A percentile compares a stretch with the other conserved stretches of the same genome.
Conservation (phyloP, 2,888 invertebrate species). For the Ceratothoa steindachneri region DNA sequence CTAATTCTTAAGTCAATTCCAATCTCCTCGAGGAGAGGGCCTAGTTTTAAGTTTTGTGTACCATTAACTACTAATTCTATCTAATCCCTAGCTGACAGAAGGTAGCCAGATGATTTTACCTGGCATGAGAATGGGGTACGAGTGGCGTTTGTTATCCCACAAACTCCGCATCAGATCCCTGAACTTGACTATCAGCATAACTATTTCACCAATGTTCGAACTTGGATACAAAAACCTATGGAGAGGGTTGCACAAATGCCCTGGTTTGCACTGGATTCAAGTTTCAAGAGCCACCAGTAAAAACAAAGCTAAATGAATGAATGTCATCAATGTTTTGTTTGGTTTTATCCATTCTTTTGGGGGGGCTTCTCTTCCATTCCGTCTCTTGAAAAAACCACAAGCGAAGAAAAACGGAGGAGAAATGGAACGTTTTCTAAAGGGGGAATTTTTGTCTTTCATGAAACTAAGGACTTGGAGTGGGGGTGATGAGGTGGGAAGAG, state of each 20-base stretch:
- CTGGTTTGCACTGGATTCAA: neutral
- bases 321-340: neutral
- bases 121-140: neutral
- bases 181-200: neutral
- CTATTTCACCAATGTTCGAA: neutral
- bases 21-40: no score
- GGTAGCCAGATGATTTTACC: conserved; percentile 10
- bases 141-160: neutral
- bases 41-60: no score
- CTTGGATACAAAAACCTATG: neutral
- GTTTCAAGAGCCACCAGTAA: neutral
- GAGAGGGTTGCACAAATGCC: neutral
- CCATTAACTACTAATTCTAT: neutral
- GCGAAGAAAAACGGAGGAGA: no score
- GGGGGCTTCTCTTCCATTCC: no score
- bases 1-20: no score
- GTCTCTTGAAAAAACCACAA: no score
- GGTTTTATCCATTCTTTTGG: no score
- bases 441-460: no score
- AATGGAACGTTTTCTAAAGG: no score
- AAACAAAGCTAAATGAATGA: neutral
- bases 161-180: neutral
- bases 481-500: no score
- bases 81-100: neutral
- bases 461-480: no score